Conservation (phyloP, 2,113 vertebrate species). For the Cinclus cinclus region DNA sequence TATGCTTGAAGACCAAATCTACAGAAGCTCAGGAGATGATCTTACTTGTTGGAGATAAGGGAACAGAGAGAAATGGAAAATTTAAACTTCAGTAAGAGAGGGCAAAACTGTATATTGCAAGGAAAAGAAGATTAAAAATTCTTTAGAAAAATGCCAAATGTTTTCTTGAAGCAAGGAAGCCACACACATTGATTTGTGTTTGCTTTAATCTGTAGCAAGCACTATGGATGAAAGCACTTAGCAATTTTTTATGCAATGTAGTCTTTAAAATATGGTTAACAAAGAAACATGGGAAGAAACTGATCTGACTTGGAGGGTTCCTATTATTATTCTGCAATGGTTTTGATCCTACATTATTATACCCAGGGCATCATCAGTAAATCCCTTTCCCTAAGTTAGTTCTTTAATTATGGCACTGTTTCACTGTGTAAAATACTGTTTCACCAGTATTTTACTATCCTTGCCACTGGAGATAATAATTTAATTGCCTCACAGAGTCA, state of each 20-base stretch:
- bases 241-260: not conserved
- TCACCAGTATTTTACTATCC: not conserved
- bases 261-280: not conserved
- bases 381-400: not conserved
- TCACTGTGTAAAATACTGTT: not conserved
- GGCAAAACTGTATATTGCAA: not conserved
- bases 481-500: not conserved
- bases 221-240: not conserved
- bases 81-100: not conserved
- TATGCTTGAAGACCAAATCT: slow-evolving; percentile 19
- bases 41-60: not conserved
- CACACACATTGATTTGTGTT: not conserved
- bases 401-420: not conserved
- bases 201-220: not conserved
- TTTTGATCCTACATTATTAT: not conserved
- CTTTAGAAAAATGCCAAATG: not conserved
- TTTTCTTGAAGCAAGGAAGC: not conserved
- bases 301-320: not conserved
- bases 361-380: not conserved
- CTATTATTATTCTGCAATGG: not conserved
- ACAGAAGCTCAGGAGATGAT: not conserved
- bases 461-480: not conserved
- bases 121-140: not conserved
- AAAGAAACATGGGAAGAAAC: not conserved
- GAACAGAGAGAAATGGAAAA: not conserved